A percentile compares a stretch with the other conserved stretches of the same genome.
Conservation (phyloP, 2,797 vertebrate species). For the Mustela erminea region DNA sequence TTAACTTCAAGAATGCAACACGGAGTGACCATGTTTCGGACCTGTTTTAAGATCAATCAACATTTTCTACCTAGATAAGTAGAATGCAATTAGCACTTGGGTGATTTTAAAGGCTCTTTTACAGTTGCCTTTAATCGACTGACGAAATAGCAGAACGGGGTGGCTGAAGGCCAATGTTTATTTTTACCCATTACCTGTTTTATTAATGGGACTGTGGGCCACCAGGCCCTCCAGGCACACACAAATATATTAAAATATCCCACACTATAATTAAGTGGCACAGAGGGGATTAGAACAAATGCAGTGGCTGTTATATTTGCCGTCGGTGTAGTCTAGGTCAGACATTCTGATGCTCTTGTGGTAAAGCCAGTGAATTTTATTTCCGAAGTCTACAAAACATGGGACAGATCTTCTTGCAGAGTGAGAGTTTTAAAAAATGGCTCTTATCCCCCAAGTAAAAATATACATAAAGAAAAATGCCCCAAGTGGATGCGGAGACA, state of each 20-base stretch:
- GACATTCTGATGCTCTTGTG: neutral
- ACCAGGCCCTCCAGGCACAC: conserved; percentile 69
- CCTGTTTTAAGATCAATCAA: conserved; percentile 39
- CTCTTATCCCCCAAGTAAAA: conserved; percentile 49
- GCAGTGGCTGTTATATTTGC: conserved; percentile 40
- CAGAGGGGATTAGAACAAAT: conserved; percentile 60
- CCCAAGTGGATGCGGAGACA: conserved; percentile 27
- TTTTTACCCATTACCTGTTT: conserved; percentile 77
- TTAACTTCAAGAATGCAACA: conserved; percentile 42
- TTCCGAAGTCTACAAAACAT: neutral
- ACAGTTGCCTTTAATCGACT: conserved; percentile 55
- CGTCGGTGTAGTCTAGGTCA: neutral
- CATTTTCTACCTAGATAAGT: conserved; percentile 23
- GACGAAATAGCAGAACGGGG: conserved; percentile 58
- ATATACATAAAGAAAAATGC: conserved; percentile 47
- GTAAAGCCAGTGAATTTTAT: neutral
- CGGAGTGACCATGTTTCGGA: conserved; percentile 17
- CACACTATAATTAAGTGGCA: conserved; percentile 64
- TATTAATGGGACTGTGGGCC: conserved; percentile 76
- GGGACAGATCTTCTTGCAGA: conserved; percentile 4
- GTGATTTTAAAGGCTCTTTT: conserved; percentile 67
- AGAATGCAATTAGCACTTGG: conserved; percentile 65
- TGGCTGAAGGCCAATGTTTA: conserved; percentile 76
- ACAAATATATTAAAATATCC: conserved; percentile 67
- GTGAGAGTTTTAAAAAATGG: conserved; percentile 52